These are phyloP conservation scores for Micronisus gabar DNA, from an alignment of 2,113 vertebrate species.

Conservation along the genomic window DNA sequence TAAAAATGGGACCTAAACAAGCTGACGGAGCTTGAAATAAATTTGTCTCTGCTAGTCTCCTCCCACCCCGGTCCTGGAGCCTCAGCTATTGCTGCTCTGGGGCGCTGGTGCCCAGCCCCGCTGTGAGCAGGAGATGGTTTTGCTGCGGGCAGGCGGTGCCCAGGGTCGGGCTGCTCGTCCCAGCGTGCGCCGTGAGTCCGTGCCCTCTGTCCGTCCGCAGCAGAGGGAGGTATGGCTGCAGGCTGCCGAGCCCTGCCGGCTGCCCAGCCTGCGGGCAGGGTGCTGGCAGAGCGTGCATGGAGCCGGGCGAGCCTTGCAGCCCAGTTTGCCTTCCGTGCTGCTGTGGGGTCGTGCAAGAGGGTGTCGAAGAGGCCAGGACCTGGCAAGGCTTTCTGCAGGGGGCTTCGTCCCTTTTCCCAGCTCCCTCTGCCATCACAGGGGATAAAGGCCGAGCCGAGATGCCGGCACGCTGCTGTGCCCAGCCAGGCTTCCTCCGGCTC, in stretches of 20 bases:
- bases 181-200: rapidly evolving
- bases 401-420: rapidly evolving
- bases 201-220: not conserved
- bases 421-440: not conserved
- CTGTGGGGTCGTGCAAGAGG: not conserved
- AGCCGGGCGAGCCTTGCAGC: not conserved
- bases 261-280: not conserved
- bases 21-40: not conserved
- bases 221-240: not conserved
- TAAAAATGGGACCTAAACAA: not conserved
- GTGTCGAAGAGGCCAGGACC: not conserved
- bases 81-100: not conserved
- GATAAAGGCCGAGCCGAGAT: not conserved
- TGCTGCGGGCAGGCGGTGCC: not conserved
- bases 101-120: rapidly evolving
- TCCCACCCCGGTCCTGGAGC: not conserved
- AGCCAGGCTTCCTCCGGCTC: not conserved
- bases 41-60: not conserved
- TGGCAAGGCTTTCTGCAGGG: not conserved
- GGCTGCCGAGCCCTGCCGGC: not conserved
- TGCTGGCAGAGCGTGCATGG: not conserved
- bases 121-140: not conserved
- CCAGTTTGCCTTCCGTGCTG: not conserved
- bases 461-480: not conserved
- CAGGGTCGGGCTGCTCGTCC: not conserved